These are phyloP conservation scores for Festucalex cinctus DNA, from an alignment of 2,113 vertebrate species.

Conservation along the genomic window DNA sequence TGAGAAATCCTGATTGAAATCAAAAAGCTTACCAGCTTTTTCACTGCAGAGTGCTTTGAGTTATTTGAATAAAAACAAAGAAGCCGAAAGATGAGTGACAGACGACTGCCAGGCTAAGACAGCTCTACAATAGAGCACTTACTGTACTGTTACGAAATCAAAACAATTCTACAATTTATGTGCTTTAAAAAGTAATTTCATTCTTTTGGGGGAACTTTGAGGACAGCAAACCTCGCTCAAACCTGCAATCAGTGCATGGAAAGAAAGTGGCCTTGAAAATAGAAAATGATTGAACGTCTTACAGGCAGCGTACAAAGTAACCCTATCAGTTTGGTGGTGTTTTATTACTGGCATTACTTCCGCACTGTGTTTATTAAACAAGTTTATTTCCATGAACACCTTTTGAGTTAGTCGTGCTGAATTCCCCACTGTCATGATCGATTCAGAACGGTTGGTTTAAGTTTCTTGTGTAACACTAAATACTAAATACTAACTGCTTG, in stretches of 20 bases:
- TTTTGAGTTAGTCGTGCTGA: not conserved
- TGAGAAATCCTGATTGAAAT: conserved; percentile 38
- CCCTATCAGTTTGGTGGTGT: conserved; percentile 17
- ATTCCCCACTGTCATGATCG: not conserved
- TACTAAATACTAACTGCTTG: no score
- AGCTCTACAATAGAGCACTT: conserved; percentile 37
- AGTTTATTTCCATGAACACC: not conserved
- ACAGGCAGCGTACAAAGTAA: conserved; percentile 22
- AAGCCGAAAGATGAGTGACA: conserved; percentile 32
- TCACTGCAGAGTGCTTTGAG: conserved; percentile 20
- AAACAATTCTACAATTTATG: conserved; percentile 33
- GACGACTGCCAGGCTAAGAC: conserved; percentile 28
- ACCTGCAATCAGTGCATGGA: conserved; percentile 38
- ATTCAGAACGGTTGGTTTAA: no score
- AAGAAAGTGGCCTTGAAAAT: conserved; percentile 31
- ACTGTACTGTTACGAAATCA: conserved; percentile 18
- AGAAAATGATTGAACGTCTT: conserved; percentile 15
- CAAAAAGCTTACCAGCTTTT: conserved; percentile 11
- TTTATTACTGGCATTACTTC: not conserved
- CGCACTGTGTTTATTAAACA: not conserved
- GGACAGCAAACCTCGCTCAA: conserved; percentile 30
- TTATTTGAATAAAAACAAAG: conserved; percentile 37
- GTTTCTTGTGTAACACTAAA: no score
- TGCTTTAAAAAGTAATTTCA: conserved; percentile 37
- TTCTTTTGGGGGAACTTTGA: conserved; percentile 8